Percentiles rank a stretch among this genome's conserved stretches.
These are phyloP conservation scores for Climacteris rufus DNA, from an alignment of 2,113 vertebrate genomes.

Conservation along the genomic window DNA sequence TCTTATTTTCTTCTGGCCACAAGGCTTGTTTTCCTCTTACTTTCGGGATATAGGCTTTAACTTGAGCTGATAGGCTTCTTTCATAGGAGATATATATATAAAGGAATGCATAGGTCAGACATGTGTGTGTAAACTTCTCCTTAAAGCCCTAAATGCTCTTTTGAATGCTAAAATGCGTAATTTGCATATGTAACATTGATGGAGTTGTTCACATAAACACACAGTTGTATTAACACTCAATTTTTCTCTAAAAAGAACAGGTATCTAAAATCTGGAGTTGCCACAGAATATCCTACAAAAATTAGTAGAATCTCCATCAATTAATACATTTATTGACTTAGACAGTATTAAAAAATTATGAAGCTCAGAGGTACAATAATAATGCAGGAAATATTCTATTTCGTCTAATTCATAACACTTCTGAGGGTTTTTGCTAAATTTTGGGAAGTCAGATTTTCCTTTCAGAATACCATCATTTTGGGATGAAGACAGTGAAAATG, in stretches of 20 bases:
- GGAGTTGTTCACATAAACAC: background rate
- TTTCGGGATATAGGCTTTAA: background rate
- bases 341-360: background rate
- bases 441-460: background rate
- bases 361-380: background rate
- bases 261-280: background rate
- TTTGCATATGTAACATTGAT: background rate
- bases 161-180: constrained; percentile 3
- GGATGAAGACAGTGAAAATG: background rate
- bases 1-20: background rate
- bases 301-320: background rate
- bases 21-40: background rate
- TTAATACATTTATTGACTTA: background rate
- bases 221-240: background rate
- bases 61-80: background rate
- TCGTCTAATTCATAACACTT: background rate
- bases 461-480: background rate
- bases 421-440: background rate
- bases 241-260: background rate
- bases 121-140: constrained; percentile 28
- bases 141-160: constrained; percentile 43
- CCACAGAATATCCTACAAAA: background rate
- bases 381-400: background rate
- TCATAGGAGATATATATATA: background rate
- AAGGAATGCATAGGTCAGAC: background rate